These are phyloP conservation scores for Strigamia crassipes DNA, from an alignment of 2,888 invertebrate genomes.

Conservation along the genomic window DNA sequence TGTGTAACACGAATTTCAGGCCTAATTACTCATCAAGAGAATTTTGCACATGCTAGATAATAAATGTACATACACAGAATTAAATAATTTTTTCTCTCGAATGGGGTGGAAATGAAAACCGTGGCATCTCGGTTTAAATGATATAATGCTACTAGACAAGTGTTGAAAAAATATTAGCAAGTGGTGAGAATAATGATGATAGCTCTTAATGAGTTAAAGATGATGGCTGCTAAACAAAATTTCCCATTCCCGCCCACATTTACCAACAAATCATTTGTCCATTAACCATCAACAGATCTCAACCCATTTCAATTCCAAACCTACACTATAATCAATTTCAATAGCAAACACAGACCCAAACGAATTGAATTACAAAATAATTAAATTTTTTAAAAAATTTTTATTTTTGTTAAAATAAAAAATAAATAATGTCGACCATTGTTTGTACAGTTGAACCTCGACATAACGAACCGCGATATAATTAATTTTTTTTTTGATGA, in stretches of 20 bases:
- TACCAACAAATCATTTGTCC: constrained; percentile 14
- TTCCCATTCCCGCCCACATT: background rate
- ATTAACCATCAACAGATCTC: background rate
- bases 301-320: background rate
- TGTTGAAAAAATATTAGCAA: background rate
- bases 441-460: no score
- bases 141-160: background rate
- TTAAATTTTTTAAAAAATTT: background rate
- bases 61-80: background rate
- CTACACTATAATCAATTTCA: constrained; percentile 8
- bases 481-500: no score
- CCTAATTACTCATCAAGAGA: no score
- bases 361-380: background rate
- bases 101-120: background rate
- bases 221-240: constrained; percentile 8
- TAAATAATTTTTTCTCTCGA: background rate
- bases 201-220: constrained; percentile 2
- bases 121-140: background rate
- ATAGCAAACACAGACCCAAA: background rate
- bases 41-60: no score
- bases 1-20: no score
- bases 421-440: no score
- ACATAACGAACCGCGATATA: no score
- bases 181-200: constrained; percentile 15
- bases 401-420: no score